These are phyloP conservation scores for Nematopogon swammerdamellus DNA, from an alignment of 2,888 invertebrate genomes.

Conservation along the genomic window DNA sequence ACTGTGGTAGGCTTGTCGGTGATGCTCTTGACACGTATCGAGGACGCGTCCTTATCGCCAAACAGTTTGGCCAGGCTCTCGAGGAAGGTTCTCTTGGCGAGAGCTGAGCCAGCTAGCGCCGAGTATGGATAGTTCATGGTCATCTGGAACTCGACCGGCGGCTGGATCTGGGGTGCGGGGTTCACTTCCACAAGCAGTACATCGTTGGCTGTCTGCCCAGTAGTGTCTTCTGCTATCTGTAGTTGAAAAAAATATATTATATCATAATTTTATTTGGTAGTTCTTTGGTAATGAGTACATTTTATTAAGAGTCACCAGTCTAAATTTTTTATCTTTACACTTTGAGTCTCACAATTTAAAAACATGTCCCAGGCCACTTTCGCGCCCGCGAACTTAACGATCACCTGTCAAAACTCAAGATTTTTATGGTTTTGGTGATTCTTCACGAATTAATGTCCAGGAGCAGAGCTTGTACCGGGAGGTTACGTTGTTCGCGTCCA, in stretches of 20 bases:
- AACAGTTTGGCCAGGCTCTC: slow-evolving; percentile 77
- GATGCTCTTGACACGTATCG: slow-evolving; percentile 72
- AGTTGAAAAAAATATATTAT: slow-evolving; percentile 6
- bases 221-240: slow-evolving; percentile 69
- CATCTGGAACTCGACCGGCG: slow-evolving; percentile 79
- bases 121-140: slow-evolving; percentile 69
- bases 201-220: slow-evolving; percentile 73
- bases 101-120: slow-evolving; percentile 66
- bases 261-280: too few relatives aligned
- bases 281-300: too few relatives aligned
- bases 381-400: too few relatives aligned
- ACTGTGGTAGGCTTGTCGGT: slow-evolving; percentile 65
- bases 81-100: slow-evolving; percentile 74
- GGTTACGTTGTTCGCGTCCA: too few relatives aligned
- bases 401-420: too few relatives aligned
- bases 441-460: too few relatives aligned
- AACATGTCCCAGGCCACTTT: too few relatives aligned
- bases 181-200: slow-evolving; percentile 74
- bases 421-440: too few relatives aligned
- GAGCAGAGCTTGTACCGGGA: too few relatives aligned
- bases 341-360: too few relatives aligned
- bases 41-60: slow-evolving; percentile 68
- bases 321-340: too few relatives aligned
- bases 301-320: too few relatives aligned
- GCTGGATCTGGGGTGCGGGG: slow-evolving; percentile 59